Percentiles rank a stretch among this genome's conserved stretches.
Conservation (phyloP, 2,888 invertebrate genomes). For the Amblyjoppa fuscipennis region DNA sequence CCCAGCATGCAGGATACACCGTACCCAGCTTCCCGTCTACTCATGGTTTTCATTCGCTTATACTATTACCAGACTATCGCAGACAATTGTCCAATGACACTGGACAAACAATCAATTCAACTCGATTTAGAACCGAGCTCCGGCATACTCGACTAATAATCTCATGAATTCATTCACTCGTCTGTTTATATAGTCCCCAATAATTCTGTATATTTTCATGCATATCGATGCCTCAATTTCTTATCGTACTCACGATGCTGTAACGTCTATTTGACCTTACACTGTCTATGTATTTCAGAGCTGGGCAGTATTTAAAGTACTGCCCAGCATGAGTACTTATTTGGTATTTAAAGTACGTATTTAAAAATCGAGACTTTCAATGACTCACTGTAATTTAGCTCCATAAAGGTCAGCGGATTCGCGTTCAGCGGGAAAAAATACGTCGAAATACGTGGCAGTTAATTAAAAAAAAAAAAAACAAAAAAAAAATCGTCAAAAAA, state of each 20-base stretch:
- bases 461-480: too few relatives aligned
- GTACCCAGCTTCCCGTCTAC: slow-evolving; percentile 14
- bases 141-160: slow-evolving; percentile 46
- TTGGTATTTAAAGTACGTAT: too few relatives aligned
- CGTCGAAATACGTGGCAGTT: too few relatives aligned
- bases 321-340: too few relatives aligned
- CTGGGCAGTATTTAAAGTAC: too few relatives aligned
- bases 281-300: background rate
- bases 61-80: slow-evolving; percentile 14
- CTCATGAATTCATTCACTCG: slow-evolving; percentile 34
- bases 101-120: slow-evolving; percentile 50
- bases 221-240: background rate
- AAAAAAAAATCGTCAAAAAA: too few relatives aligned
- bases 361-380: too few relatives aligned
- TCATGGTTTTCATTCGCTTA: slow-evolving; percentile 20
- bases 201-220: background rate
- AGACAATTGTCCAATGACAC: slow-evolving; percentile 40
- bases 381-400: too few relatives aligned
- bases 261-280: background rate
- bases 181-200: background rate
- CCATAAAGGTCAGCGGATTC: too few relatives aligned
- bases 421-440: too few relatives aligned
- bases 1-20: slow-evolving; percentile 28
- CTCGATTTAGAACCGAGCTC: slow-evolving; percentile 36
- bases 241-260: background rate